Base-by-base conservation (phyloP, 2,797 vertebrate species). In the Helostoma temminkii region DNA sequence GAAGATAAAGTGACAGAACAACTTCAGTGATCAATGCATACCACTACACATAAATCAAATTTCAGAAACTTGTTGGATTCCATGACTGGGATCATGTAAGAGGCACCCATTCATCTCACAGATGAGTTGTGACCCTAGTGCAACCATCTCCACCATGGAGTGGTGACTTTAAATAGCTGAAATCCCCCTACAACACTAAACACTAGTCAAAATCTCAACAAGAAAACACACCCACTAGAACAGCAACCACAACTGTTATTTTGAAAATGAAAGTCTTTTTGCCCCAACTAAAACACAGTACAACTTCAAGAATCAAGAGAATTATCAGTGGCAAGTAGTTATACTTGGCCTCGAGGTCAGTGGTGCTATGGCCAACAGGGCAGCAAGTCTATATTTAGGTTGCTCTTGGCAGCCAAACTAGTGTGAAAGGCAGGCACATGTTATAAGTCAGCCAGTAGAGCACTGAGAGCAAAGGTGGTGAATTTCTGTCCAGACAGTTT, bases 361-460 rank as follows among this genome's bases (percentile, higher is more conserved):
- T 41, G 64, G 56, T 72, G 76, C 83, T 62, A 52, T 60, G 65
- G 76, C 81, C 82, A 78, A 77, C 66, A 78, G 71, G 76, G 65
- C 83, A 74, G 62, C 14, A 1, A 34, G 46, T 78, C 89, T 93
- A 92, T 88, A 87, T 91, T 89, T 89, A 92, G 84, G 68, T 75
- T 30, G 66, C 80, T 74, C 82, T 81, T 84, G 74, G 85, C 84
- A 88, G 88, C 66, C 66, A 30, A 52, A 78, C 39, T 70, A 78
- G 83, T 78, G 75, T 84, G 69, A 81, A 78, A 74, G 67, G 82
- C 79, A 75, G 79, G 66, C 79, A 79, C 84, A 82, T 86, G 88
- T 80, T 47, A 49, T 74, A 84, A 71, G 83, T 78, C 66, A 68
- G 62, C 69, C 75, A 75, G 77, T 39, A 70, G 71, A 78, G 62